phyloP scores from a whole-genome alignment of 2,113 vertebrate genomes.

The Varanus komodoensis region DNA sequence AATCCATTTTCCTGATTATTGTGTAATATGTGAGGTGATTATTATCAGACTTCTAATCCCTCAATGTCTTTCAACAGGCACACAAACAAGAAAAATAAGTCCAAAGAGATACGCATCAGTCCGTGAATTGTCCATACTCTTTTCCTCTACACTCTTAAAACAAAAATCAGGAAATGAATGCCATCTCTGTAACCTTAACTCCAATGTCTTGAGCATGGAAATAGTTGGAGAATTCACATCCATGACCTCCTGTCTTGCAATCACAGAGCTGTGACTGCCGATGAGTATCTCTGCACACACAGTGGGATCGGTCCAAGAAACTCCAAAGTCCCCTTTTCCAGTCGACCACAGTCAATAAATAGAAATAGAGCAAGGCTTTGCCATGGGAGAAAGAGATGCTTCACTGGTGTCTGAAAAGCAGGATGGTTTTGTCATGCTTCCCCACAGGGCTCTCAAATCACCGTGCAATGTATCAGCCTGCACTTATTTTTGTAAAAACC shows the following conservation, averaged over 20 bases:
- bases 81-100: not conserved
- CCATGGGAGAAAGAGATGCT: constrained; percentile 21
- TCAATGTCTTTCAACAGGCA: no score
- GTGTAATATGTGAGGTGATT: no score
- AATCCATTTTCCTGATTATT: no score
- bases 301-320: not conserved
- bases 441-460: constrained; percentile 17
- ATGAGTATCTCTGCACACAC: fast-evolving
- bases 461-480: not conserved
- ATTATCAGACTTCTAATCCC: no score
- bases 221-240: not conserved
- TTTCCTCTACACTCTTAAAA: no score
- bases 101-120: not conserved
- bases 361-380: constrained; percentile 14
- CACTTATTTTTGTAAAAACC: constrained; percentile 15
- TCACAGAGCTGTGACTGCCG: not conserved
- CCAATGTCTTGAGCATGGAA: not conserved
- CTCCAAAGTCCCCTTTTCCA: fast-evolving
- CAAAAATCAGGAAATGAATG: not conserved
- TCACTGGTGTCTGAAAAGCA: constrained; percentile 48
- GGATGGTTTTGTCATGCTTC: constrained; percentile 57
- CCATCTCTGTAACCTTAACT: not conserved
- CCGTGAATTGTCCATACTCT: not conserved
- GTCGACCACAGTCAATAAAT: not conserved
- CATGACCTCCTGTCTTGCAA: not conserved